phyloP scores from a whole-genome alignment of 2,888 invertebrate genomes.

The Meghimatium bilineatum region DNA sequence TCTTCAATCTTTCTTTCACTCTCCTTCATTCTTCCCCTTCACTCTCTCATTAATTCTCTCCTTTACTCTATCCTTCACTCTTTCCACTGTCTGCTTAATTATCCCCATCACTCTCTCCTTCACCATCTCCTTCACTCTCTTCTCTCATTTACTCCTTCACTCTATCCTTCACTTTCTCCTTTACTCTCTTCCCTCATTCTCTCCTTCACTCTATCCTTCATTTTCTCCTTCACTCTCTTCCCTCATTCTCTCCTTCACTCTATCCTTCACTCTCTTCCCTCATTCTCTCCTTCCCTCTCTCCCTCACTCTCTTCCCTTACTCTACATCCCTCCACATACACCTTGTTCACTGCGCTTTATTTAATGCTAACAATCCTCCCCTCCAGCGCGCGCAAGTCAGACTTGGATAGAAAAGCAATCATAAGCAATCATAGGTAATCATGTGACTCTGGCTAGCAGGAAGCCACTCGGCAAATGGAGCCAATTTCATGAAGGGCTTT shows the following conservation, averaged over 20 bases:
- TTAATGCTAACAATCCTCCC: not conserved
- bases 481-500: conserved; percentile 23
- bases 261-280: not conserved
- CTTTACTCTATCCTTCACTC: too few relatives aligned
- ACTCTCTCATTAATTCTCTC: not conserved
- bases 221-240: not conserved
- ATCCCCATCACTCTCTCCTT: too few relatives aligned
- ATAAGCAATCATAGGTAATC: conserved; percentile 22
- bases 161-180: not conserved
- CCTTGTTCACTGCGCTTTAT: not conserved
- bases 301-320: not conserved
- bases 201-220: not conserved
- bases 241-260: not conserved
- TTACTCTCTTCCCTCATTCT: not conserved
- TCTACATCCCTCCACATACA: not conserved
- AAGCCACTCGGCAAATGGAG: conserved; percentile 31
- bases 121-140: too few relatives aligned
- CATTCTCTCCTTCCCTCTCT: not conserved
- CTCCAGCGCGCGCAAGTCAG: not conserved
- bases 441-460: conserved; percentile 27
- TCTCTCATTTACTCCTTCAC: not conserved
- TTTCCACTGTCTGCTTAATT: too few relatives aligned
- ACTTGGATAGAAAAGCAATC: conserved; percentile 11
- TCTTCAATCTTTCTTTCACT: not conserved
- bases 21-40: not conserved